Percentiles rank a stretch among this genome's conserved stretches.
Conservation (phyloP, 2,113 vertebrate genomes). For the Mastomys natalensis region DNA sequence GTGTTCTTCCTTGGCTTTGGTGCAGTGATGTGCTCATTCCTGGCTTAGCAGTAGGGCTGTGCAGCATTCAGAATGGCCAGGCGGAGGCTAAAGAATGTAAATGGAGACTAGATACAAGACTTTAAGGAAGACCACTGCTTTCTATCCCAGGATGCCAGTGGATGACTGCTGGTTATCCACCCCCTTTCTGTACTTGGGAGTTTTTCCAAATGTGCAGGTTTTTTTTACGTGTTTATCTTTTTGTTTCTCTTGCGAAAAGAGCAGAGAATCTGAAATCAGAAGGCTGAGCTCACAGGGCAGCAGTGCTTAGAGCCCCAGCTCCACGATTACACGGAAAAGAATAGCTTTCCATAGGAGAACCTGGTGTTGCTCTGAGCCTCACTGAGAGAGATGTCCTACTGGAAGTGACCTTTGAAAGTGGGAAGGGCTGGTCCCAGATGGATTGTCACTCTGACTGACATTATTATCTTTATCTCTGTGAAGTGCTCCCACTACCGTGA, state of each 20-base stretch:
- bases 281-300: background rate
- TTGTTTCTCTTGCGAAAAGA: constrained; percentile 27
- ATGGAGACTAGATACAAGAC: background rate
- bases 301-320: background rate
- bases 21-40: background rate
- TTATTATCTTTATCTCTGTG: background rate
- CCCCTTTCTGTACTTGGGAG: background rate
- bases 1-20: background rate
- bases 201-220: constrained; percentile 16
- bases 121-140: background rate
- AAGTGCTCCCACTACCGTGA: background rate
- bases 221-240: background rate
- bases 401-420: constrained; percentile 11
- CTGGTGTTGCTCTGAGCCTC: background rate
- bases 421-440: background rate
- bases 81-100: background rate
- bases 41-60: background rate
- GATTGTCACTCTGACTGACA: background rate
- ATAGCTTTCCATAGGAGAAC: background rate
- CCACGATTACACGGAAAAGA: background rate
- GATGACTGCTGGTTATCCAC: background rate
- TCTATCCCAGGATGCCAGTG: constrained; percentile 15
- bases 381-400: background rate
- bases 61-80: background rate
- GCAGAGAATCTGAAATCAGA: constrained; percentile 30